Percentiles rank a stretch among this genome's conserved stretches.
Evolutionary conservation across 1,140 invertebrate genomes (phyloP).

Genomic region (Drosophila tsacasi): DNA sequence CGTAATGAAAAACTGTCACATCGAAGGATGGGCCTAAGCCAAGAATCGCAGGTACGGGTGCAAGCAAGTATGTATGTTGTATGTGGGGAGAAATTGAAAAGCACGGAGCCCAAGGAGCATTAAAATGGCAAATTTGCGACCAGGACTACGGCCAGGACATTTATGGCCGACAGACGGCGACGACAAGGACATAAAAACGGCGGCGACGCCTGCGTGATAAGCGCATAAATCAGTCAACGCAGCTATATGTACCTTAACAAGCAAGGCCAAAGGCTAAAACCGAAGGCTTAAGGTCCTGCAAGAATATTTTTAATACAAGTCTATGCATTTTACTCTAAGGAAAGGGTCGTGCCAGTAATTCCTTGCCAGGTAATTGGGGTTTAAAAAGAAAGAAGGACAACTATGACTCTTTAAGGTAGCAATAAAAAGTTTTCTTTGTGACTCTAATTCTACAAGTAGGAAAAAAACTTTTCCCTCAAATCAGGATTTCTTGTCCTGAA

Average conservation of each 20-base stretch:
- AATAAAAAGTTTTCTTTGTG: background rate
- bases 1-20: constrained; percentile 82
- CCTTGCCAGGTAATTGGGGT: background rate
- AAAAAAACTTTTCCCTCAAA: background rate
- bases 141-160: constrained; percentile 71
- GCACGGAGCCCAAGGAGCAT: constrained; percentile 44
- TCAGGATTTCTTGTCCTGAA: background rate
- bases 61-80: constrained; percentile 17
- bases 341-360: background rate
- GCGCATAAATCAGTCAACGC: constrained; percentile 72
- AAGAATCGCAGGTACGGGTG: constrained; percentile 50
- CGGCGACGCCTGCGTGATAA: constrained; percentile 77
- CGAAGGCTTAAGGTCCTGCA: background rate
- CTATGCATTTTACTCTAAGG: background rate
- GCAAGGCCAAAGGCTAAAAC: constrained; percentile 1
- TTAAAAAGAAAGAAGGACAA: background rate
- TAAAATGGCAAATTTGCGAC: constrained; percentile 82
- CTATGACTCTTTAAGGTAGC: background rate
- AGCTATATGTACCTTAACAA: background rate
- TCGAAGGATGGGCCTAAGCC: constrained; percentile 48
- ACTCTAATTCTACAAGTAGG: background rate
- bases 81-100: constrained; percentile 70
- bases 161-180: constrained; percentile 73
- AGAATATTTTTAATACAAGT: constrained; percentile 12
- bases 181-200: constrained; percentile 69